phyloP scores from a whole-genome alignment of 1,140 invertebrate species.

The Brachystomella parvula region DNA sequence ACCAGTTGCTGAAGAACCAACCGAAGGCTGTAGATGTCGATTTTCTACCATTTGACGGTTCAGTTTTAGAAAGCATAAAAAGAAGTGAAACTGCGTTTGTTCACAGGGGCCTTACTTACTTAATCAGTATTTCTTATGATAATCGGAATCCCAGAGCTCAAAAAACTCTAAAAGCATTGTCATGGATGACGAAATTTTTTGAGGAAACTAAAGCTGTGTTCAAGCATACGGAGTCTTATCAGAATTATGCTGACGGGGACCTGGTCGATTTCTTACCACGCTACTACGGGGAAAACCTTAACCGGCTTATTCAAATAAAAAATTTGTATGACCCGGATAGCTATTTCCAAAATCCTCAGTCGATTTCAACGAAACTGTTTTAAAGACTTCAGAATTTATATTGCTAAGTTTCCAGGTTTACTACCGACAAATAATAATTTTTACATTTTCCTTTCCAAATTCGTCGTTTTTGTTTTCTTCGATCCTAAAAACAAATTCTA shows the following conservation, averaged over 20 bases:
- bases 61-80: no score
- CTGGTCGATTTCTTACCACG: not conserved
- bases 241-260: conserved; percentile 1
- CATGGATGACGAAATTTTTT: not conserved
- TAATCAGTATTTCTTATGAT: not conserved
- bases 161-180: not conserved
- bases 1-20: not conserved
- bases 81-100: conserved; percentile 9
- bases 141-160: not conserved
- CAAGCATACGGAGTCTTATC: conserved; percentile 5
- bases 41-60: not conserved
- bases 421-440: no score
- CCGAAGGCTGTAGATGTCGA: not conserved
- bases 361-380: not conserved
- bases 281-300: not conserved
- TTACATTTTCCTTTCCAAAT: no score
- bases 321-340: not conserved
- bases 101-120: not conserved
- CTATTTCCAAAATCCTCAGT: conserved; percentile 10
- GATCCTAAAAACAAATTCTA: no score
- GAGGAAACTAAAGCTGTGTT: not conserved
- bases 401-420: no score
- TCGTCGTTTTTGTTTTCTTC: no score
- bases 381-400: no score
- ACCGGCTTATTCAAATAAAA: not conserved